These are phyloP conservation scores for Paraplagusia blochii DNA, from an alignment of 2,113 vertebrate genomes.

Conservation along the genomic window DNA sequence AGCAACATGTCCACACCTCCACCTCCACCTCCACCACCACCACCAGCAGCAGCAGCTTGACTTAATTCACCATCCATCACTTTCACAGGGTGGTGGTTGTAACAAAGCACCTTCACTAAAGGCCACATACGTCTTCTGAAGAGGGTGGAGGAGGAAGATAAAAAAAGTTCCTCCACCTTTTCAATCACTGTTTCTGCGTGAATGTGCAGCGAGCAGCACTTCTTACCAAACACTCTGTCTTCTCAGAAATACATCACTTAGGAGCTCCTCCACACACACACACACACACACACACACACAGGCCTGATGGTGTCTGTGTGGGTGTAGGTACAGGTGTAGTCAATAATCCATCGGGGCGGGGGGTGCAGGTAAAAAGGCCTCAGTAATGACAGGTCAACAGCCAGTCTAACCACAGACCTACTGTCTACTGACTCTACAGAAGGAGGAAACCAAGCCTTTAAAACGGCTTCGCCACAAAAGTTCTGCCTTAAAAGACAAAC, in stretches of 20 bases:
- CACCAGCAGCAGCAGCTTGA: slow-evolving; percentile 33
- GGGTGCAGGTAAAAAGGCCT: background rate
- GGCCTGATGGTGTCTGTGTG: background rate
- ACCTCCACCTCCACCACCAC: too few species aligned
- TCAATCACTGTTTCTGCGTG: slow-evolving; percentile 45
- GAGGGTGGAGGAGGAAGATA: background rate
- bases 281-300: background rate
- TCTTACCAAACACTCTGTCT: slow-evolving; percentile 37
- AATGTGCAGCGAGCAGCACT: slow-evolving; percentile 47
- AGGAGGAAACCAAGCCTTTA: too few species aligned
- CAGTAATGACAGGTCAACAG: too few species aligned
- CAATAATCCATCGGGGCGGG: background rate
- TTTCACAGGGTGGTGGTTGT: slow-evolving; percentile 47
- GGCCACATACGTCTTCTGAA: slow-evolving; percentile 22
- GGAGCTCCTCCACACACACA: background rate
- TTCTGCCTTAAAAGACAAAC: too few species aligned
- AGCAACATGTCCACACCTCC: slow-evolving; percentile 41
- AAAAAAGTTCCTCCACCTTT: slow-evolving; percentile 24
- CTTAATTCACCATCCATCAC: slow-evolving; percentile 67
- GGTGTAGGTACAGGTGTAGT: too few species aligned
- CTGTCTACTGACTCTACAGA: too few species aligned
- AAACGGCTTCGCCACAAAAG: too few species aligned
- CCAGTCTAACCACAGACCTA: too few species aligned
- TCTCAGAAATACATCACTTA: slow-evolving; percentile 1
- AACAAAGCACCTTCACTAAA: slow-evolving; percentile 45